Percentiles rank a stretch among this genome's conserved stretches.
Conservation (phyloP, 2,888 invertebrate genomes). For the Ischnus inquisitorius region DNA sequence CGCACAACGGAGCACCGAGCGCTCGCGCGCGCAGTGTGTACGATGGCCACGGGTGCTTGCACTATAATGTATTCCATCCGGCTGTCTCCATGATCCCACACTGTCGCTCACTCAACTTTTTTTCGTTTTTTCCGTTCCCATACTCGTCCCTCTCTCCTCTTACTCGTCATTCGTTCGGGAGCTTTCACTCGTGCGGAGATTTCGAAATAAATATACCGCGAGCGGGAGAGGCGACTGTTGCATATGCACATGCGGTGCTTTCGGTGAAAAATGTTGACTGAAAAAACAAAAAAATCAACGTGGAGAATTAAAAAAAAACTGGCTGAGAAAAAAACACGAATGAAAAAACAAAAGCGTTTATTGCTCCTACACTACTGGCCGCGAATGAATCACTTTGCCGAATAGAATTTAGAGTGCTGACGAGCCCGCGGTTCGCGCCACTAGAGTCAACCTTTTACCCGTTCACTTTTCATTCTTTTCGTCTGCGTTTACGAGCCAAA, state of each 20-base stretch:
- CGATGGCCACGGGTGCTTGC: not conserved
- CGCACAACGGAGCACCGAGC: constrained; percentile 11
- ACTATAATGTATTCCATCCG: constrained; percentile 47
- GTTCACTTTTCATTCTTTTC: constrained; percentile 13
- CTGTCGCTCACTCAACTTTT: constrained; percentile 42
- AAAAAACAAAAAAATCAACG: constrained; percentile 7
- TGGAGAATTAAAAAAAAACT: constrained; percentile 23
- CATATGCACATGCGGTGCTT: constrained; percentile 61
- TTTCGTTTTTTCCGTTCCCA: not conserved
- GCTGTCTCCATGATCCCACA: constrained; percentile 22
- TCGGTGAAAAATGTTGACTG: constrained; percentile 42
- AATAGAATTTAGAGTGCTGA: constrained; percentile 40
- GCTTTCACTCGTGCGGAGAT: constrained; percentile 44
- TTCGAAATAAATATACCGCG: constrained; percentile 54
- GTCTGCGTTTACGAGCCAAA: constrained; percentile 9
- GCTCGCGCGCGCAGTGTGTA: not conserved
- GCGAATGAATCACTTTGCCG: constrained; percentile 34
- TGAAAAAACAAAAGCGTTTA: constrained; percentile 41
- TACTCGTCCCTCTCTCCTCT: constrained; percentile 3
- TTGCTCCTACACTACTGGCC: constrained; percentile 33
- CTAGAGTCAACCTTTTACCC: constrained; percentile 13
- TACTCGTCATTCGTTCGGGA: constrained; percentile 9
- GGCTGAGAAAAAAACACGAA: not conserved
- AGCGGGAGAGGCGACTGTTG: constrained; percentile 32
- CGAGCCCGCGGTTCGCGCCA: not conserved